Conservation (phyloP, 2,113 vertebrate species). For the Crotalus helleri region DNA sequence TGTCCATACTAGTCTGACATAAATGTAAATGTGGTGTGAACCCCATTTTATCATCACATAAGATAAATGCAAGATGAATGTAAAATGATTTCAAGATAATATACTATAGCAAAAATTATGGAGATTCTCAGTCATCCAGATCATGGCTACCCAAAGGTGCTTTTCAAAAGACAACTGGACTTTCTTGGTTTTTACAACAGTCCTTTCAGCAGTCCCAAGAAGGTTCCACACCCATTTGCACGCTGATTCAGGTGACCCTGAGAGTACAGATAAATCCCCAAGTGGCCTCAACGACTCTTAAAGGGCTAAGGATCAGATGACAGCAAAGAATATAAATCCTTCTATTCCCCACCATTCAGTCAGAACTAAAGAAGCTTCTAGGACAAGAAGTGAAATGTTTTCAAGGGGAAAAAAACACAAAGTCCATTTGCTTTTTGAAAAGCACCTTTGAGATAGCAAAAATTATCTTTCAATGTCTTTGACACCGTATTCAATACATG, state of each 20-base stretch:
- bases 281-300: neutral
- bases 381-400: neutral
- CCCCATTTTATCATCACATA: neutral
- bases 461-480: neutral
- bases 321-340: neutral
- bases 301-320: neutral
- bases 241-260: neutral
- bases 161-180: neutral
- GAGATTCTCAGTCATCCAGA: neutral
- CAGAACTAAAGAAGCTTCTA: neutral
- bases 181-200: neutral
- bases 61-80: neutral
- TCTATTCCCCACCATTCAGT: neutral
- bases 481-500: neutral
- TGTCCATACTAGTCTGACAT: neutral
- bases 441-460: neutral
- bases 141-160: neutral
- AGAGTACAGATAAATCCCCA: neutral
- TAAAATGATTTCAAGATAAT: neutral
- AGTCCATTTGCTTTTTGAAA: neutral
- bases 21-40: neutral
- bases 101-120: neutral
- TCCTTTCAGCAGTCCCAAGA: neutral
- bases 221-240: neutral
- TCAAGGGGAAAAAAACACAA: neutral